Evolutionary conservation across 2,113 vertebrate genomes (phyloP), one percentile per base, ranked within the genome.

Genomic region (Lamprologus callipterus): DNA sequence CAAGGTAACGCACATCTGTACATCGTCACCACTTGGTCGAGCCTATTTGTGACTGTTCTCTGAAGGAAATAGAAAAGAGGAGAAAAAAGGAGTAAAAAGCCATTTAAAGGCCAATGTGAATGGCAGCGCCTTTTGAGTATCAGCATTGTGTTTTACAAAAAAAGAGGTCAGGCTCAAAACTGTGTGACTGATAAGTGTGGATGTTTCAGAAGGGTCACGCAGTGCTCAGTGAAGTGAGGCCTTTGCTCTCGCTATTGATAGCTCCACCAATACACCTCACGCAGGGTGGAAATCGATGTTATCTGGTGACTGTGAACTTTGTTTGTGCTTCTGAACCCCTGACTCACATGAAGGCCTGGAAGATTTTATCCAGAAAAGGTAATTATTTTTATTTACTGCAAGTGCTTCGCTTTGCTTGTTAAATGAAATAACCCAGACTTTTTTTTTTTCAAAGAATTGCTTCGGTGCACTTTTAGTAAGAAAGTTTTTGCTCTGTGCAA

Each of bases 51-150:
- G 68, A 87, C 79, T 3, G 68, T 89, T 54, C 65, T 91, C 60
- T 80, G 33, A 91, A 90, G 79, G 79, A 14, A 86, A 70, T 57
- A 73, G 75, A 88, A 87, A 90, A 90, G 89, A 21, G 83, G 75
- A 82, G 80, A 7, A 51, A 87, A 90, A 89, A 81, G 86, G 65
- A 91, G 92, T 4, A 68, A 93, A 94, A 95, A 93, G 94, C 91
- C 90, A 92, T 55, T 86, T 91, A 95, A 95, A 95, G 94, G 94
- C 91, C 95, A 94, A 26, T 7, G 86, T 95, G 94, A 95, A 94
- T 88, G 90, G 92, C 63, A n/a, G 85, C 31, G 57, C 88, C 91
- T 94, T 94, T 93, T 51, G 85, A 92, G 86, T 55, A 65, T 75
- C 47, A 81, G 80, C 57, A 91, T 92, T 94, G 94, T 93, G 82